Evolutionary conservation across 2,888 invertebrate genomes (phyloP).

Genomic region (Acanthosepion lycidas): DNA sequence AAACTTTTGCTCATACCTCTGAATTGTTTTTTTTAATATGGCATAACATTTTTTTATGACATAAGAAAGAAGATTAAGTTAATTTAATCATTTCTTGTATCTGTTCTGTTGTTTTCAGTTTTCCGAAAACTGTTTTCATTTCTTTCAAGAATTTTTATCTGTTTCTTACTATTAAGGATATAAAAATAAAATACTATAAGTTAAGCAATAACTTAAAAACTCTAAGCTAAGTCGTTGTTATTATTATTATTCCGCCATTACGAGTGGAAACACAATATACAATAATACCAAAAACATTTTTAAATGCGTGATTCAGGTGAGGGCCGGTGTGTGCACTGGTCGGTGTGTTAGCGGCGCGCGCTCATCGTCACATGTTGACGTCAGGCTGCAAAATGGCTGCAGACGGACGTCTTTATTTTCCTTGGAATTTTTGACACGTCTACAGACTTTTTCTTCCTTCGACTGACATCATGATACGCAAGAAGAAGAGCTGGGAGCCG

Average conservation of each 20-base stretch:
- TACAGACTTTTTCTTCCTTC: conserved; percentile 3
- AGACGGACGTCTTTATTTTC: conserved; percentile 34
- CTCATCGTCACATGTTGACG: conserved; percentile 36
- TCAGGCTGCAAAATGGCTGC: neutral
- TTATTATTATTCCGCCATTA: neutral
- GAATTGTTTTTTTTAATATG: no score
- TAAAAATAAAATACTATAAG: no score
- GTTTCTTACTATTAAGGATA: no score
- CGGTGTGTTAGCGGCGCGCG: neutral
- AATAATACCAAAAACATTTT: neutral
- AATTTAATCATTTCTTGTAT: no score
- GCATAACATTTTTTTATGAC: no score
- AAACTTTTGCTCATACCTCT: no score
- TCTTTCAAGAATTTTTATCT: no score
- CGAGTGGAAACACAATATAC: neutral
- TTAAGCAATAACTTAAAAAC: no score
- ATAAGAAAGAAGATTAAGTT: no score
- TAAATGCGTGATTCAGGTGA: neutral
- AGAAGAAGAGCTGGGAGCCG: conserved; percentile 25
- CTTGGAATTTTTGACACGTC: neutral
- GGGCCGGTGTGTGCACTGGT: neutral
- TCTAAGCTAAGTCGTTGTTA: no score
- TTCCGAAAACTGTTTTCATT: no score
- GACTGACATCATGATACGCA: neutral
- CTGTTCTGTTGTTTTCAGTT: no score